Conservation (phyloP, 2,797 vertebrate genomes). For the Oophaga sylvatica region DNA sequence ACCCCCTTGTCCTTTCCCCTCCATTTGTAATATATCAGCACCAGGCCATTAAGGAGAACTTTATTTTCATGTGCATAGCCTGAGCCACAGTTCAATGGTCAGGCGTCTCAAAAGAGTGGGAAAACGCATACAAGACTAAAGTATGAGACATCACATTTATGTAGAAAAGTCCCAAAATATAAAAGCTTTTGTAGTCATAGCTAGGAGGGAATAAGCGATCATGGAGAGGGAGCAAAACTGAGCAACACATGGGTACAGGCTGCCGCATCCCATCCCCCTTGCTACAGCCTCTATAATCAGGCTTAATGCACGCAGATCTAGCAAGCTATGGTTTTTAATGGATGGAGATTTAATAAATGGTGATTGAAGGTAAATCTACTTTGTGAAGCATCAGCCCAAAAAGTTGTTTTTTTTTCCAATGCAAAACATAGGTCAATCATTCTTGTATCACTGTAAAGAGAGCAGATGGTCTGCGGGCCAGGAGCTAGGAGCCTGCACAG, state of each 20-base stretch:
- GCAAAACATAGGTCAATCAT: slow-evolving; percentile 70
- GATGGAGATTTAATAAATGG: slow-evolving; percentile 98
- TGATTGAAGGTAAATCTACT: slow-evolving; percentile 98
- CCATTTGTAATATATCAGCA: slow-evolving; percentile 69
- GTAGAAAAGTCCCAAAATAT: slow-evolving; percentile 43
- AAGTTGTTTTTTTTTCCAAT: slow-evolving; percentile 72
- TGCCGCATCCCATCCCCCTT: slow-evolving; percentile 77
- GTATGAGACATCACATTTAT: slow-evolving; percentile 37
- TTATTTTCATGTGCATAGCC: slow-evolving; percentile 50
- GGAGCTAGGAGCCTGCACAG: slow-evolving; percentile 59
- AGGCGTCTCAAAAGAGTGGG: slow-evolving; percentile 55
- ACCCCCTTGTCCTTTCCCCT: slow-evolving; percentile 70
- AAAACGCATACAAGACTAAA: slow-evolving; percentile 37
- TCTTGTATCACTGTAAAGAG: slow-evolving; percentile 64
- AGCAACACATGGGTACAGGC: slow-evolving; percentile 72
- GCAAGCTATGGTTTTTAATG: slow-evolving; percentile 87
- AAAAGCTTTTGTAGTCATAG: slow-evolving; percentile 24
- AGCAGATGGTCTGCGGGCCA: slow-evolving; percentile 64
- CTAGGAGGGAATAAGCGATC: slow-evolving; percentile 57
- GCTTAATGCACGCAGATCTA: slow-evolving; percentile 90
- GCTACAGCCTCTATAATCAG: slow-evolving; percentile 86
- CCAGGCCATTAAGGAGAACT: slow-evolving; percentile 59
- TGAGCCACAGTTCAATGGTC: slow-evolving; percentile 19
- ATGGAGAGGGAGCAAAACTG: slow-evolving; percentile 49
- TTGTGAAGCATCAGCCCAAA: slow-evolving; percentile 81